Base-by-base conservation (phyloP, 2,888 invertebrate genomes). In the Chrysolina haemoptera region DNA sequence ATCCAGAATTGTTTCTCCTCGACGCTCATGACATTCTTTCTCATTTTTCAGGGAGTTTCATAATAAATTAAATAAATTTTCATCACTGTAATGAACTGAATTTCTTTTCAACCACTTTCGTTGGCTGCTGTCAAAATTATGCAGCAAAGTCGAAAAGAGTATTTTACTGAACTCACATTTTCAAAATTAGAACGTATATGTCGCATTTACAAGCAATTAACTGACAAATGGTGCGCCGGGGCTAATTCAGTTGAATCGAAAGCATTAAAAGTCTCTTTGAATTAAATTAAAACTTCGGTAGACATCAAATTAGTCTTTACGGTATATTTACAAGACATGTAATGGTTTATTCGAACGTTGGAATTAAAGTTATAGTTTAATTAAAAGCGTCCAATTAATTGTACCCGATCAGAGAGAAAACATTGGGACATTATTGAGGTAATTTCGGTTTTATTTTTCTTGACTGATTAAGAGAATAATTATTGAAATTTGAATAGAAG, bases 301-400 rank as follows among this genome's bases (percentile, higher is more conserved):
- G 71, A 62, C 69, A 68, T 72, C 73, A 74, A 69, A 72, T 74
- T 67, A 73, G 69, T 55, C 62, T 59, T 76, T 68, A 73, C 73
- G 62, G 70, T 75, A 76, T 76, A 77, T 76, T 77, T 74, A 77
- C 73, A 76, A 72, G 71, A 70, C 62, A 65, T 70, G 69, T 66
- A 71, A 77, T 62, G 53, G 55, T 72, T 63, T 55, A 71, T 73
- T 75, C 70, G 70, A 68, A 65, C 75, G 70, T 48, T 75, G 59
- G 64, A 69, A 70, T 71, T 66, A 69, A 69, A 77, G 71, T 77
- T 73, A 73, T 71, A 62, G 73, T 73, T 73, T 75, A 73, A 73
- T 77, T 75, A 77, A 73, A 68, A 71, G 55, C 67, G 59, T 69
- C 70, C 73, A 73, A 74, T 74, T 74, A 74, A 70, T 71, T 35